Evolutionary conservation across 1,140 invertebrate species (phyloP).

Genomic region (Bombus fervidus): DNA sequence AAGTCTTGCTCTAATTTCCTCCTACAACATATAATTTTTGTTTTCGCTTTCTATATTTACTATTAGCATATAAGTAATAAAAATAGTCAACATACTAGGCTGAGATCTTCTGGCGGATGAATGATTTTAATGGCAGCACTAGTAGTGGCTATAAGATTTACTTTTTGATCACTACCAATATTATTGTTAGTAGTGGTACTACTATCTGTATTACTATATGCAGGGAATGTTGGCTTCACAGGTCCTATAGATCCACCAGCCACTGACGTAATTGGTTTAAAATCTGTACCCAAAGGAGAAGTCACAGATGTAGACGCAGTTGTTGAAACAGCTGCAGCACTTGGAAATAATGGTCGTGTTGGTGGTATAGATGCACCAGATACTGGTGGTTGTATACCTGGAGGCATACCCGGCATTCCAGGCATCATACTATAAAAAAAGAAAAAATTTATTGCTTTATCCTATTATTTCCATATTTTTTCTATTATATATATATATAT

Average conservation of each 20-base stretch:
- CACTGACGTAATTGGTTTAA: constrained; percentile 84
- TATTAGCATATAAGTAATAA: background rate
- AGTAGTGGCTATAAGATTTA: constrained; percentile 89
- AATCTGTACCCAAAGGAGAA: constrained; percentile 85
- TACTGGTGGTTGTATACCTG: constrained; percentile 83
- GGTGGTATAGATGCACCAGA: constrained; percentile 85
- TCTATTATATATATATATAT: too few relatives aligned
- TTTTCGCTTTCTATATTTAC: background rate
- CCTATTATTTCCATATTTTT: constrained; percentile 43
- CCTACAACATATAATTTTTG: constrained; percentile 81
- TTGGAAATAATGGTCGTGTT: constrained; percentile 89
- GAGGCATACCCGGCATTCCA: constrained; percentile 84
- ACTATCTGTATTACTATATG: constrained; percentile 83
- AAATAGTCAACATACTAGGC: constrained; percentile 84
- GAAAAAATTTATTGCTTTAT: constrained; percentile 14
- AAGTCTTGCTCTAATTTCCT: constrained; percentile 91
- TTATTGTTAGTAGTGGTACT: constrained; percentile 74
- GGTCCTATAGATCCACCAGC: constrained; percentile 82
- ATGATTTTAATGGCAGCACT: constrained; percentile 95
- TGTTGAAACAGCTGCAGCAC: constrained; percentile 85
- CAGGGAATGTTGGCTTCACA: constrained; percentile 90
- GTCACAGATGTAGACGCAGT: constrained; percentile 82
- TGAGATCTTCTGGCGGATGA: constrained; percentile 97
- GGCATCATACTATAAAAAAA: constrained; percentile 78
- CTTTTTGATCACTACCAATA: constrained; percentile 84